Base-by-base conservation (phyloP, 2,888 invertebrate species). In the Neuroscelio doddi region DNA sequence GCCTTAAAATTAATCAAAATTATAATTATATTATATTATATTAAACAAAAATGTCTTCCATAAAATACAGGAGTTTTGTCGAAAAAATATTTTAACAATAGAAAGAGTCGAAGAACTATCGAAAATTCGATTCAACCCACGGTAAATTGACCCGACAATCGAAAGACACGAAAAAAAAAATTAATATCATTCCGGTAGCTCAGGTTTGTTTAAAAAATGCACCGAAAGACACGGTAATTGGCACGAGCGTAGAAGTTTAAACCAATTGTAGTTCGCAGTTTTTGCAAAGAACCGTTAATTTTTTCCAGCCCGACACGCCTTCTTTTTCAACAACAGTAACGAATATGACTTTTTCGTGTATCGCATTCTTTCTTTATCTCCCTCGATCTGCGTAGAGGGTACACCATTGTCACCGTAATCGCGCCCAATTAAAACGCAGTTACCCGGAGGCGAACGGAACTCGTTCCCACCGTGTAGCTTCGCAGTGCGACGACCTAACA, bases 401-500 rank as follows among this genome's bases (percentile, higher is more conserved):
- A 64, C 51, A 41, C 66, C 68, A 70, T 74, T 74, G 73, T 75
- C 72, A 47, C 64, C 70, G 70, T 73, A 72, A 79, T 77, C 75
- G 73, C 67, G 61, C 55, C 73, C 74, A 78, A 79, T 79, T 78
- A 77, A 79, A 79, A 76, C 73, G 70, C 64, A 70, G 64, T 76
- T 73, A 55, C 56, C 55, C 51, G 50, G 51, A 69, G 65, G 64
- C 64, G 41, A 58, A 26, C 51, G 55, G 45, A 53, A 70, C 69
- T 69, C 61, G 73, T 75, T 77, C 70, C 71, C 73, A 70, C 69
- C 71, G 67, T 68, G 36, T 50, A 50, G 58, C 56, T 66, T 67
- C 56, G 62, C 62, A 61, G 70, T 68, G 61, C 74, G 70, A 69
- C 71, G 73, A 72, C 69, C 71, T 72, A 76, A 74, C 75, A 66